phyloP scores from a whole-genome alignment of 2,797 vertebrate species.

The Darevskia nairensis region DNA sequence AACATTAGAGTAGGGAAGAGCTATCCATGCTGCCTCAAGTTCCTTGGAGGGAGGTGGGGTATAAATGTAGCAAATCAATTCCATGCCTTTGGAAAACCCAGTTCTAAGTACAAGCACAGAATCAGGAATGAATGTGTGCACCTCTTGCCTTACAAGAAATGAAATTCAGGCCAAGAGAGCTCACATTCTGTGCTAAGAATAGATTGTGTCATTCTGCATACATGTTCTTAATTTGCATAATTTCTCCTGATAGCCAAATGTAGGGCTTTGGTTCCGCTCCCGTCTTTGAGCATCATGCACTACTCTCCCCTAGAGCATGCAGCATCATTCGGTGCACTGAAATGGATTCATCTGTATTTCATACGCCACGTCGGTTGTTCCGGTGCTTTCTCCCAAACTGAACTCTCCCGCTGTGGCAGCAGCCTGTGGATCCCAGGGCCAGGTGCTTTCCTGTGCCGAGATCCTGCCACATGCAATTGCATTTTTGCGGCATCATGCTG shows the following conservation, averaged over 20 bases:
- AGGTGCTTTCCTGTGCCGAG: slow-evolving; percentile 50
- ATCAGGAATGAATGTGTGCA: neutral
- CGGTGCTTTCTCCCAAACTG: neutral
- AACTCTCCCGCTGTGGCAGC: neutral
- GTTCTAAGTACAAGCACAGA: neutral
- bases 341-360: neutral
- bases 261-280: neutral
- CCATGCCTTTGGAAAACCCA: neutral
- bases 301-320: neutral
- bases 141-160: neutral
- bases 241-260: slow-evolving; percentile 38
- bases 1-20: too few relatives aligned
- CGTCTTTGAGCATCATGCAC: neutral
- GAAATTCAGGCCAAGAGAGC: neutral
- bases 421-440: slow-evolving; percentile 46
- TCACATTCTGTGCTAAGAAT: neutral
- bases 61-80: too few relatives aligned
- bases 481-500: slow-evolving; percentile 60
- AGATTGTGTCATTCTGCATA: slow-evolving; percentile 16
- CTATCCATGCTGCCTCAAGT: too few relatives aligned
- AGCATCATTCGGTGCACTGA: neutral
- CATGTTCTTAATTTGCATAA: slow-evolving; percentile 10
- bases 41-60: too few relatives aligned
- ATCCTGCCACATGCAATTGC: slow-evolving; percentile 54
- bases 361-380: neutral